Base-by-base conservation (phyloP, 2,888 invertebrate genomes). In the Teleogryllus oceanicus region DNA sequence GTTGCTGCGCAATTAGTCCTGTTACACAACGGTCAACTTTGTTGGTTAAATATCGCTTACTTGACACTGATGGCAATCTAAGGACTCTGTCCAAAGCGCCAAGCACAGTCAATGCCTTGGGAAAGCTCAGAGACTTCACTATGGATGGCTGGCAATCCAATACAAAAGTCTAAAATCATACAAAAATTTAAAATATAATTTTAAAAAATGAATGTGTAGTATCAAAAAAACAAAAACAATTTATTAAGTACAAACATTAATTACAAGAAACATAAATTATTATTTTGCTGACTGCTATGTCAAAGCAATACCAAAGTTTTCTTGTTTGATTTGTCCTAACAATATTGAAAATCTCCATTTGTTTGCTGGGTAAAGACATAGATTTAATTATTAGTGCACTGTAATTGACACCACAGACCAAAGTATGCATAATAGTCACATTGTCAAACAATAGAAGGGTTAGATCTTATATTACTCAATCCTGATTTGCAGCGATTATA, bases 1-100 rank as follows among this genome's bases (percentile, higher is more conserved):
- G 99, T 85, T 99, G 99, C 87, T 98, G 98, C 0, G 97, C 99
- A 80, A 99, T 91, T 20, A 99, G 89, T 1, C 99, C 99, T 2
- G 96, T 94, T 12, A 99, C 98, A 86, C 97, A 98, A 75, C 98
- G 91, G 86, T 96, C 95, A 20, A 98, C 98, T 90, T 98, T 98
- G 85, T 95, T 98, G 0, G 97, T 98, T 75, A 98, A 90, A 86
- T 96, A 98, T 84, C 98, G 90, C 87, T 99, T 99, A 87, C 98
- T 97, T 77, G 94, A 95, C 10, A 99, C 98, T 2, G 96, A 92
- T 1, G 98, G 96, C 37, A 98, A 90, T 83, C 94, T 90, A 76
- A 99, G 87, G 0, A 99, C 98, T 82, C 93, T 89, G 80, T 94
- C 89, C 12, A 97, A 88, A 1, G 94, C 94, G 80, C 90, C 91